A percentile compares a stretch with the other conserved stretches of the same genome.
phyloP scores from a whole-genome alignment of 2,797 vertebrate species.

The Lutjanus argentimaculatus region DNA sequence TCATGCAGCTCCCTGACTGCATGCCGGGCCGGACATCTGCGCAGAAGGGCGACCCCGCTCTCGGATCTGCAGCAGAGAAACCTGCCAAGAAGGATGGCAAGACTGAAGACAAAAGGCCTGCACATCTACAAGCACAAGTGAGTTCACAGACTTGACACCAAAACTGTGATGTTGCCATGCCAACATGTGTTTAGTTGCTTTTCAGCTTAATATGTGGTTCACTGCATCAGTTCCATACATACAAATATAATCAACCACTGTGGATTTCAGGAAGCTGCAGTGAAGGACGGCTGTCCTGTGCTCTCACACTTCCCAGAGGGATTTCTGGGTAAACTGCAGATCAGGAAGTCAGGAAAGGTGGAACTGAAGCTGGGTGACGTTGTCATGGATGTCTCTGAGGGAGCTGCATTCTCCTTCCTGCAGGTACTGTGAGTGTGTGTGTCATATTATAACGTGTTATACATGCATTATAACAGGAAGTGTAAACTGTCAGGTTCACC shows the following conservation, averaged over 20 bases:
- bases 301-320: slow-evolving; percentile 85
- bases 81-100: slow-evolving; percentile 68
- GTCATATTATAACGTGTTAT: background rate
- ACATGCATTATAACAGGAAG: background rate
- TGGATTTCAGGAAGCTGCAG: slow-evolving; percentile 54
- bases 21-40: slow-evolving; percentile 69
- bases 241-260: too few relatives aligned
- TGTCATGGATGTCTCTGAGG: slow-evolving; percentile 85
- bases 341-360: slow-evolving; percentile 86
- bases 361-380: slow-evolving; percentile 84
- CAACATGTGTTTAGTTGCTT: background rate
- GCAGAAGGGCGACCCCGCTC: background rate
- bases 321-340: slow-evolving; percentile 85
- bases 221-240: too few relatives aligned
- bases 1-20: slow-evolving; percentile 87
- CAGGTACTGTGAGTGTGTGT: slow-evolving; percentile 69
- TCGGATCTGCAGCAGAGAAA: slow-evolving; percentile 38
- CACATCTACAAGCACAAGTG: slow-evolving; percentile 71
- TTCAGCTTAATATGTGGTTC: background rate
- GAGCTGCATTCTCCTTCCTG: slow-evolving; percentile 85
- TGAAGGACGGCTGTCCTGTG: slow-evolving; percentile 65
- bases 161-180: background rate
- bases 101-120: slow-evolving; percentile 64
- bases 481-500: background rate
- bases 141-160: slow-evolving; percentile 22